A percentile compares a stretch with the other conserved stretches of the same genome.
Evolutionary conservation across 2,113 vertebrate species (phyloP).

Genomic region (Chelonoidis abingdonii): DNA sequence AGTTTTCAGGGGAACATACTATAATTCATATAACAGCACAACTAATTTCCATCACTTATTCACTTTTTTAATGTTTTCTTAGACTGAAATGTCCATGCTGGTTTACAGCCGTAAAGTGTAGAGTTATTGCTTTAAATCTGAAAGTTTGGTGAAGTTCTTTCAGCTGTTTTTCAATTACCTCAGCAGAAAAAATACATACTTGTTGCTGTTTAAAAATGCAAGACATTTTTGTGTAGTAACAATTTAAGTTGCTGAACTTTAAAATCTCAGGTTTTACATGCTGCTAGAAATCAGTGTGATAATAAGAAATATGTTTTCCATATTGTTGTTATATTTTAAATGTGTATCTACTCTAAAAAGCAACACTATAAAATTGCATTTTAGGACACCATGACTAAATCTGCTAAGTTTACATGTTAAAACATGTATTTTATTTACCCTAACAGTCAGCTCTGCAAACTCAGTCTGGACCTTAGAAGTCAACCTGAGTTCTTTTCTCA

Average conservation of each 20-base stretch:
- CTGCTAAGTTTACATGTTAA: neutral
- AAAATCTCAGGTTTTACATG: neutral
- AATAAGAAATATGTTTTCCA: neutral
- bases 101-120: neutral
- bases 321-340: neutral
- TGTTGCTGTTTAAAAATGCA: neutral
- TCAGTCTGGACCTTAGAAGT: no score
- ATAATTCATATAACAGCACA: neutral
- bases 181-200: neutral
- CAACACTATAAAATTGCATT: neutral
- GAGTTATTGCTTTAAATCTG: fast-evolving
- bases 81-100: neutral
- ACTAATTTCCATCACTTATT: neutral
- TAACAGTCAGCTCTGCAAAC: no score
- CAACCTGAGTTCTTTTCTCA: no score
- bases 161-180: neutral
- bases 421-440: no score
- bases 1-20: neutral
- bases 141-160: neutral
- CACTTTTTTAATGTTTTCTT: neutral
- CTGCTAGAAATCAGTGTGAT: neutral
- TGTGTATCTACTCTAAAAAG: neutral
- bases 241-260: neutral
- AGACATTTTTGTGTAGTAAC: neutral
- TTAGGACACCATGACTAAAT: neutral